Evolutionary conservation across 2,113 vertebrate genomes (phyloP), one percentile per base, ranked within the genome.

Genomic region (Microtus oregoni): DNA sequence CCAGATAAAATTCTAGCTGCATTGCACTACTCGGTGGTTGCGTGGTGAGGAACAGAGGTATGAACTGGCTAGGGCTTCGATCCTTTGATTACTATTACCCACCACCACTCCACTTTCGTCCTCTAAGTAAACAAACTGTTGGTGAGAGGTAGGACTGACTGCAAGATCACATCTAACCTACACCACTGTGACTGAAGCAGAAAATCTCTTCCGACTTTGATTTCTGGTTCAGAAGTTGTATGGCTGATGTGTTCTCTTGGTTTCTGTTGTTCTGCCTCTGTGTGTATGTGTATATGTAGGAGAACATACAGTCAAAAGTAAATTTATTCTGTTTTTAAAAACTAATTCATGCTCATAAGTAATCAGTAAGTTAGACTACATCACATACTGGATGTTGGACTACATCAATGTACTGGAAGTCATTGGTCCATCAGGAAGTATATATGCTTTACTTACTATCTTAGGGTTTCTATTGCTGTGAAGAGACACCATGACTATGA

Each of bases 241-340:
- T 63, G 7, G 0, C 24, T 73, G 19, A 58, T 6, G 1, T 0
- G 0, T 67, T 55, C n/a, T 61, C 55, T 83, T 26, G 65, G 14
- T 52, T 65, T 87, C 26, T 77, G 14, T 55, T 13, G 86, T 14
- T 47, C 15, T 44, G 44, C 81, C 10, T 89, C n/a, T 3, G 15
- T 58, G 78, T 6, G 50, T 2, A 2, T 19, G 30, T 38, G 15
- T n/a, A 0, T 9, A 1, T 35, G 26, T 35, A 11, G 30, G 17
- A 77, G 22, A 50, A 58, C 50, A 86, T 73, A 89, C 1, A 89
- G 83, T 52, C 9, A 75, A 94, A 97, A 81, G 26, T 86, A 82
- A 92, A 38, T 72, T 41, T 50, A 73, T 86, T 32, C 10, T 73
- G 8, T 7, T 55, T 55, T 85, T 38, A 38, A 47, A 81, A 38